phyloP scores from a whole-genome alignment of 2,888 invertebrate genomes.

The Stratiomys singularior region DNA sequence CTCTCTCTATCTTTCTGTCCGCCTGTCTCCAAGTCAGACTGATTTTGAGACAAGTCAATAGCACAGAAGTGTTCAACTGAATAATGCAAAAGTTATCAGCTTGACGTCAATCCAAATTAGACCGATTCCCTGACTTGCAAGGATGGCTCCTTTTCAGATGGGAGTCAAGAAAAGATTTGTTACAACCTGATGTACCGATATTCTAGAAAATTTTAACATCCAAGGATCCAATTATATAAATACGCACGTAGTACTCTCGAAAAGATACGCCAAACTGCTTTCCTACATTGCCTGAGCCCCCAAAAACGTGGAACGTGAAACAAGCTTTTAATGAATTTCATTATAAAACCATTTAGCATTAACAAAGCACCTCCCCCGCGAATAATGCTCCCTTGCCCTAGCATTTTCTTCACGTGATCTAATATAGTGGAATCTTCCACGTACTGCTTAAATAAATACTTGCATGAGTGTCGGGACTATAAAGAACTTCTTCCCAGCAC shows the following conservation, averaged over 20 bases:
- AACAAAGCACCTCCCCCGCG: not conserved
- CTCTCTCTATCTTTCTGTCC: no score
- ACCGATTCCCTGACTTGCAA: no score
- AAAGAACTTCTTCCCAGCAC: not conserved
- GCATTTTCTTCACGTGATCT: not conserved
- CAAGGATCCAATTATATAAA: not conserved
- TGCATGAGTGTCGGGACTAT: not conserved
- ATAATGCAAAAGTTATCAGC: no score
- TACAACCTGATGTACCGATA: no score
- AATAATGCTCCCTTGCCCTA: not conserved
- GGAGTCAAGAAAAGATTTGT: no score
- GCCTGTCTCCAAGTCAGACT: no score
- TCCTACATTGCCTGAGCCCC: no score
- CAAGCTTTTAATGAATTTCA: constrained; percentile 40
- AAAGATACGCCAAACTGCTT: not conserved
- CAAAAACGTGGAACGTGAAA: constrained; percentile 21
- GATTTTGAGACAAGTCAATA: no score
- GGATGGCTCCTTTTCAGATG: no score
- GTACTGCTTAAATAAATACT: constrained; percentile 27
- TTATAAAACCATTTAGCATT: constrained; percentile 35
- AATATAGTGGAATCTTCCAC: constrained; percentile 16
- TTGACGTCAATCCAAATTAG: no score
- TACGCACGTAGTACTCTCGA: not conserved
- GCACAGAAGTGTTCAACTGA: no score
- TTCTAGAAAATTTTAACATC: no score